Evolutionary conservation across 2,888 invertebrate genomes (phyloP).

Genomic region (Vannuccia rotundouncinata): DNA sequence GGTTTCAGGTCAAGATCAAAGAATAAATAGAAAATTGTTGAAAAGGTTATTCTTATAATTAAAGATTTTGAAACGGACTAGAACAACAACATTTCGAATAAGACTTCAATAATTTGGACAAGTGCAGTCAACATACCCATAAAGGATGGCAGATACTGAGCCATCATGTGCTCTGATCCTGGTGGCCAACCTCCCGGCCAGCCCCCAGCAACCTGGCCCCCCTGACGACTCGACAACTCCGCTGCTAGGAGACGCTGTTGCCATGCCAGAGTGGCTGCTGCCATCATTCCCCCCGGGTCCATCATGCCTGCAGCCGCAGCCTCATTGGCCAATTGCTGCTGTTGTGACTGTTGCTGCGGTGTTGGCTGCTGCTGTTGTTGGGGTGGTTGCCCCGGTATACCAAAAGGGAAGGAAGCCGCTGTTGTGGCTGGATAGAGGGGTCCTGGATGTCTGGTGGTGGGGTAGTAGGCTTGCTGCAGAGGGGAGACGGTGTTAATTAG

Average conservation of each 20-base stretch:
- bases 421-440: background rate
- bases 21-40: too few relatives aligned
- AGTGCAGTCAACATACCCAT: background rate
- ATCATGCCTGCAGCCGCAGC: background rate
- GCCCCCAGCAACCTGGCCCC: background rate
- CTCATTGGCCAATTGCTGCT: background rate
- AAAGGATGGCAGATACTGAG: background rate
- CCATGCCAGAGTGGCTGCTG: background rate
- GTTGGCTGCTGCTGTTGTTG: background rate
- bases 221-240: constrained; percentile 2
- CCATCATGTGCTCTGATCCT: background rate
- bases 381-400: too few relatives aligned
- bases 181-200: background rate
- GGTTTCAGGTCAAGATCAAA: too few relatives aligned
- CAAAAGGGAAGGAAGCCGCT: too few relatives aligned
- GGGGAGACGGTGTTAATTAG: too few relatives aligned
- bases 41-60: too few relatives aligned
- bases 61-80: too few relatives aligned
- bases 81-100: too few relatives aligned
- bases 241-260: constrained; percentile 8
- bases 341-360: background rate
- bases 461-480: constrained; percentile 11
- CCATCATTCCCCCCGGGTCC: background rate
- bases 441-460: background rate
- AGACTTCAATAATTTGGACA: too few relatives aligned